These are phyloP conservation scores for Rousettus madagascariensis DNA, from an alignment of 2,797 vertebrate species.

Conservation along the genomic window DNA sequence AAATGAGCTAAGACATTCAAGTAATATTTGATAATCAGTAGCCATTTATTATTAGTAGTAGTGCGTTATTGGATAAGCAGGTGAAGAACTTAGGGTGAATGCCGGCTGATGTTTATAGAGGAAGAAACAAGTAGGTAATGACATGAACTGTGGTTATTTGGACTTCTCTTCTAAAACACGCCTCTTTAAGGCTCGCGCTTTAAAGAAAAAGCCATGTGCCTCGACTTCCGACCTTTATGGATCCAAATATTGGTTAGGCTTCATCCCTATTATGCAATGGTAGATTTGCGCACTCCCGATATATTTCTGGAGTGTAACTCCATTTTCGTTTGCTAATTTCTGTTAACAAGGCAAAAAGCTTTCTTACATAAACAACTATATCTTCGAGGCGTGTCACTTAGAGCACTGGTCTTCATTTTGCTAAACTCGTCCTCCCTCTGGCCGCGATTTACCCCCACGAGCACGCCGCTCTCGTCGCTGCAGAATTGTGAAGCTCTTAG, in stretches of 20 bases:
- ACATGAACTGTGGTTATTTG: neutral
- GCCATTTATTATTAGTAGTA: neutral
- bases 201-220: neutral
- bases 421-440: neutral
- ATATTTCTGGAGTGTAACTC: neutral
- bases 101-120: neutral
- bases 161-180: neutral
- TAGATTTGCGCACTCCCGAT: neutral
- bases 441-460: neutral
- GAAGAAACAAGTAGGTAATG: neutral
- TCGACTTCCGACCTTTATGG: neutral
- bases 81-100: too few species aligned
- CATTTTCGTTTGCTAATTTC: conserved; percentile 36
- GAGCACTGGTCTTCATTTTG: neutral
- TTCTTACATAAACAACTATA: conserved; percentile 39
- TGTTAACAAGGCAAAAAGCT: neutral
- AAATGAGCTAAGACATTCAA: neutral
- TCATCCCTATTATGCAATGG: neutral
- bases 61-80: neutral
- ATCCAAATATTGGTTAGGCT: neutral
- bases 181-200: neutral
- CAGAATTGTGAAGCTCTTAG: neutral
- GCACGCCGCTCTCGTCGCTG: neutral
- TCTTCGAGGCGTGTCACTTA: neutral
- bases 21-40: neutral